Conservation (phyloP, 2,113 vertebrate genomes). For the Herpetotheres cachinnans region DNA sequence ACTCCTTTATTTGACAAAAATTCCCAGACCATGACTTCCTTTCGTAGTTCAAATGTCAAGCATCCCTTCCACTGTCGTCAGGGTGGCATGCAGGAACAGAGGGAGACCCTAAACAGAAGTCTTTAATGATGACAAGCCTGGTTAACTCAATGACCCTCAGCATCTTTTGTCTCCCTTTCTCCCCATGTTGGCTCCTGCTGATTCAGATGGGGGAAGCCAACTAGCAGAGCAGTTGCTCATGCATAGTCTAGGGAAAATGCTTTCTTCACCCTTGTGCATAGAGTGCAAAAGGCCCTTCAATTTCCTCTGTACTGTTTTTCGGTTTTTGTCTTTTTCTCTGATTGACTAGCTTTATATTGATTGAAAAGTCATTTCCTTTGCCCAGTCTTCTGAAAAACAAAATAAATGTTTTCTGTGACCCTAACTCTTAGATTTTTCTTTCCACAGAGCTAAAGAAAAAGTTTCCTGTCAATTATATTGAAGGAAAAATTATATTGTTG, state of each 20-base stretch:
- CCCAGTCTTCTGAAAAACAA: slow-evolving; percentile 62
- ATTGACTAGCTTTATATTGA: slow-evolving; percentile 63
- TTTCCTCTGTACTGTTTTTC: slow-evolving; percentile 34
- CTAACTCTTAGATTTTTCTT: slow-evolving; percentile 53
- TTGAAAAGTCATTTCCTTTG: slow-evolving; percentile 56
- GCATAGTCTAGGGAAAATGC: slow-evolving; percentile 9
- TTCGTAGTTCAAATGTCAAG: slow-evolving; percentile 59
- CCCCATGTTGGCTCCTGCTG: slow-evolving; percentile 22
- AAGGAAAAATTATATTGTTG: slow-evolving; percentile 58
- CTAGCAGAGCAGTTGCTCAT: slow-evolving; percentile 22
- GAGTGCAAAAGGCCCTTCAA: slow-evolving; percentile 35
- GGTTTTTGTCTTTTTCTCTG: slow-evolving; percentile 3
- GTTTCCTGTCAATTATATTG: slow-evolving; percentile 51
- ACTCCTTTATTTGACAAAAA: slow-evolving; percentile 56
- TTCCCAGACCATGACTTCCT: slow-evolving; percentile 49
- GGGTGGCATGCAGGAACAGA: slow-evolving; percentile 44
- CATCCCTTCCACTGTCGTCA: slow-evolving; percentile 8
- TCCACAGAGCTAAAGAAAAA: slow-evolving; percentile 25
- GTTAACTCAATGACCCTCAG: slow-evolving; percentile 55
- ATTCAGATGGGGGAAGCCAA: background rate
- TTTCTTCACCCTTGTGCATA: background rate
- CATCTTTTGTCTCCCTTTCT: slow-evolving; percentile 46
- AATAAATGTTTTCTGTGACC: slow-evolving; percentile 65
- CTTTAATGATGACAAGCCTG: slow-evolving; percentile 60
- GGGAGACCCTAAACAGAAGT: slow-evolving; percentile 2